phyloP scores from a whole-genome alignment of 2,797 vertebrate genomes.

The Micrastur ruficollis region DNA sequence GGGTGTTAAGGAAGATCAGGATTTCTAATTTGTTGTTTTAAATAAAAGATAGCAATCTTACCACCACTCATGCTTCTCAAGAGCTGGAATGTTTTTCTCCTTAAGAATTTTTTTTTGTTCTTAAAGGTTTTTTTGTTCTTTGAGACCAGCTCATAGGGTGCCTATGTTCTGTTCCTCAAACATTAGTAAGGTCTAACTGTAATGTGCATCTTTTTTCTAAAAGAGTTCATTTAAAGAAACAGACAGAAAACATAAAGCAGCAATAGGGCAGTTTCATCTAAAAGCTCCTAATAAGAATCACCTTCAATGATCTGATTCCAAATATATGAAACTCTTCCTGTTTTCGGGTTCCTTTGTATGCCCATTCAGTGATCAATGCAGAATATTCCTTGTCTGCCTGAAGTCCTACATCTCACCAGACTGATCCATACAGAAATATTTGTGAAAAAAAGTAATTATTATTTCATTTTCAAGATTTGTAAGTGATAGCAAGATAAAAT shows the following conservation, averaged over 20 bases:
- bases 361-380: background rate
- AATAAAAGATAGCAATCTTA: background rate
- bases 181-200: background rate
- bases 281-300: slow-evolving; percentile 49
- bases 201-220: background rate
- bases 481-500: background rate
- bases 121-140: slow-evolving; percentile 8
- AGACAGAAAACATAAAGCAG: slow-evolving; percentile 46
- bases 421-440: background rate
- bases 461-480: background rate
- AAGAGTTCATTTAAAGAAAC: slow-evolving; percentile 49
- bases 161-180: slow-evolving; percentile 11
- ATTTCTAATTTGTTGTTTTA: background rate
- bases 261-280: slow-evolving; percentile 18
- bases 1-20: background rate
- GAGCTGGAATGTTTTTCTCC: slow-evolving; percentile 6
- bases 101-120: slow-evolving; percentile 3
- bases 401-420: background rate
- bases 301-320: slow-evolving; percentile 21
- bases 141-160: background rate
- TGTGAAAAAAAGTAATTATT: background rate
- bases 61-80: background rate
- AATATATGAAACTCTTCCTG: background rate
- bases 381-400: background rate
- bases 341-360: background rate